Conservation (phyloP, 2,797 vertebrate species). For the Chiloscyllium punctatum region DNA sequence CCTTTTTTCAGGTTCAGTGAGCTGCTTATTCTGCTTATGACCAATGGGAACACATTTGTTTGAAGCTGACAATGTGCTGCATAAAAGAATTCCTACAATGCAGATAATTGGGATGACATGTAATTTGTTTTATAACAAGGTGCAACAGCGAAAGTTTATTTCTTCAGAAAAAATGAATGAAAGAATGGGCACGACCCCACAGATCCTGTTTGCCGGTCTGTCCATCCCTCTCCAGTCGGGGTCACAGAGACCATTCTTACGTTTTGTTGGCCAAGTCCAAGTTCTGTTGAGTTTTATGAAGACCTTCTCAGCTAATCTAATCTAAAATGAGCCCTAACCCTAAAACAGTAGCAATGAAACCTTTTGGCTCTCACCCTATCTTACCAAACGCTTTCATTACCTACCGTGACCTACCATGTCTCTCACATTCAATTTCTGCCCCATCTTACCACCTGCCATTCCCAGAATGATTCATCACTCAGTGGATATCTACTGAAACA, state of each 20-base stretch:
- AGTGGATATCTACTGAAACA: too few relatives aligned
- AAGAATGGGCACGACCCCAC: neutral
- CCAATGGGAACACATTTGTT: neutral
- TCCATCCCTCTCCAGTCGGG: neutral
- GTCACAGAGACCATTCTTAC: neutral
- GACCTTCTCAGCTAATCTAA: too few relatives aligned
- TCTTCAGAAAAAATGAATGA: neutral
- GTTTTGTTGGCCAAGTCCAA: too few relatives aligned
- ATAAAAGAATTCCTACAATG: neutral
- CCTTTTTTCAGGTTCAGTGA: neutral
- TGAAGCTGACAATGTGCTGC: neutral
- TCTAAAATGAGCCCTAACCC: too few relatives aligned
- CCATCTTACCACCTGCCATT: too few relatives aligned
- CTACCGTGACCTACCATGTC: too few relatives aligned
- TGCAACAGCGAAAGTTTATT: neutral
- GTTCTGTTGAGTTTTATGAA: too few relatives aligned
- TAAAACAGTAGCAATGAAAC: too few relatives aligned
- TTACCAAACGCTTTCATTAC: too few relatives aligned
- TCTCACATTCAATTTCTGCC: too few relatives aligned
- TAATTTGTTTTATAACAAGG: neutral
- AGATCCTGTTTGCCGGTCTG: neutral
- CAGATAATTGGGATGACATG: neutral
- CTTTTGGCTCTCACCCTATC: too few relatives aligned
- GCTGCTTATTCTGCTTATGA: neutral
- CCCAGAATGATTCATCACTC: too few relatives aligned